Evolutionary conservation across 1,140 invertebrate genomes (phyloP), one percentile per base, ranked within the genome.

Genomic region (Philotrypesis tridentata): DNA sequence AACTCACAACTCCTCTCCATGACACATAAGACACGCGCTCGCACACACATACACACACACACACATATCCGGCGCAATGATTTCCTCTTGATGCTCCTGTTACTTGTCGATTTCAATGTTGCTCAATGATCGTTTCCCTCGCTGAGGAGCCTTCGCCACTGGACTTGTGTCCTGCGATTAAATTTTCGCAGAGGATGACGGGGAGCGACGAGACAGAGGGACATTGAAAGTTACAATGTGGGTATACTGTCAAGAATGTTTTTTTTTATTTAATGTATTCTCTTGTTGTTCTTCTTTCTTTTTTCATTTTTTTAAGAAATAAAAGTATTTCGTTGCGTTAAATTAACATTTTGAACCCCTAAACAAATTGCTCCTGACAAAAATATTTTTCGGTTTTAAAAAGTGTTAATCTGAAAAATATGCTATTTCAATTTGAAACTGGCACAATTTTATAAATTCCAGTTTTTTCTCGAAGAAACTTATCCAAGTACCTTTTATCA

Each of bases 331-430:
- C 67, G 48, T 76, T 76, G 65, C 65, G 55, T 77, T 77, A 82
- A 82, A 82, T 71, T 63, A 82, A 82, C 37, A 70, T 68, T 68
- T 75, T 75, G 23, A 75, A 75, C 40, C 31, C 61, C 25, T 71
- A 76, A 82, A 76, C 76, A 31, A 77, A 76, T 55, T 63, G 73
- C 74, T 82, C 27, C 67, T 82, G 74, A 82, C 80, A 82, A 82
- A 82, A 82, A 82, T 82, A 82, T 82, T 71, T 82, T 82, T 65
- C 77, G 73, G 33, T 40, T 71, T 77, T 63, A 63, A 75, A 81
- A 75, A 68, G 29, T 76, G 65, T 82, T 55, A 0, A 25, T 81
- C 72, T 75, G 61, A 81, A 81, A 81, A 81, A 81, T 81, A 81
- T 67, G 5, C 48, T 82, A n/a, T n/a, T 77, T 82, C 14, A 82